Evolutionary conservation across 2,888 invertebrate genomes (phyloP), one percentile per base, ranked within the genome.

Genomic region (Apodemia duryi): DNA sequence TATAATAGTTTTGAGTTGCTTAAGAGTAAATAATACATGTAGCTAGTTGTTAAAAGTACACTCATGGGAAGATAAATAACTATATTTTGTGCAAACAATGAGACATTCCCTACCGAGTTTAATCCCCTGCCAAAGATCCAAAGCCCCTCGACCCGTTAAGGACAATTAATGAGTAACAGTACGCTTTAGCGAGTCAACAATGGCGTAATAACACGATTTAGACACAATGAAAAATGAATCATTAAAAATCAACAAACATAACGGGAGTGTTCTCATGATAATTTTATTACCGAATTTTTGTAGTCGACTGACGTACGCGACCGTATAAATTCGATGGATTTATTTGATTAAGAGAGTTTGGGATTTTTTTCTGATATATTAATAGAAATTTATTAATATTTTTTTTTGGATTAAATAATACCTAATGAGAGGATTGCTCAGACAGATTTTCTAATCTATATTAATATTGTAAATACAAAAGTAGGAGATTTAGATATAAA

Each of bases 161-260:
- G 76, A 86, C 88, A 86, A 87, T 89, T 86, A 90, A 91, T 90
- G 89, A 84, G 77, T 86, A 82, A 82, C 82, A 83, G 83, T 80
- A 78, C 86, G 87, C 86, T 86, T 85, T 80, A 81, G 81, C 77
- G 78, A 84, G 80, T 84, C 81, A 85, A 85, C 85, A 83, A 84
- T 84, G 80, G 83, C 75, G 77, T 82, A 80, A 85, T 88, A 88
- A 85, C 83, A 85, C 78, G 83, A 85, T 86, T 86, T 82, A 77
- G 77, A 72, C 75, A 79, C 79, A 83, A 81, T 80, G 78, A 79
- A 81, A 79, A 77, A 80, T 76, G 80, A 78, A 83, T 84, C 81
- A 84, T 82, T 83, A 79, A 80, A 82, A 81, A 79, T 80, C 77
- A 80, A 82, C 82, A 83, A 81, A 82, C 76, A 75, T 76, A 72